Evolutionary conservation across 2,888 invertebrate genomes (phyloP).

Genomic region (Nymphalis urticae): DNA sequence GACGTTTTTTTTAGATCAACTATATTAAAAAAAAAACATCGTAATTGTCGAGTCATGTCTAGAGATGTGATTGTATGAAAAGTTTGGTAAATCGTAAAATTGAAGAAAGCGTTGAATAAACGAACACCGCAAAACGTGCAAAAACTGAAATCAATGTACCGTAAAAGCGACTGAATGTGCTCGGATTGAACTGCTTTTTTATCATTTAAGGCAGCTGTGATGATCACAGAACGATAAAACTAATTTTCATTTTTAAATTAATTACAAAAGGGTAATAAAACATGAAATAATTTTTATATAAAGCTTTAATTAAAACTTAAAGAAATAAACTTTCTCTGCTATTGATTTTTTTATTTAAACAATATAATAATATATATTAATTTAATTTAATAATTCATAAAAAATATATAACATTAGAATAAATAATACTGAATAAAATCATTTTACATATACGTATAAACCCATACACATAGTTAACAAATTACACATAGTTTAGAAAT

Average conservation of each 20-base stretch:
- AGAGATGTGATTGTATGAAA: conserved; percentile 4
- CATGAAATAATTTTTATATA: too few relatives aligned
- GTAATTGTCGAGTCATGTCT: conserved; percentile 26
- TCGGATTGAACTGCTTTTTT: conserved; percentile 19
- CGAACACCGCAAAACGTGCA: conserved; percentile 28
- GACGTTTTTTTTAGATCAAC: too few relatives aligned
- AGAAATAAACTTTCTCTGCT: too few relatives aligned
- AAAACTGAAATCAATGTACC: conserved; percentile 42
- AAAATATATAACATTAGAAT: too few relatives aligned
- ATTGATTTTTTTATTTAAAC: too few relatives aligned
- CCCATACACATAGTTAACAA: too few relatives aligned
- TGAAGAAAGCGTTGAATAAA: conserved; percentile 31
- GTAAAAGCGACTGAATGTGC: conserved; percentile 42
- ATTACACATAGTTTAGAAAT: too few relatives aligned
- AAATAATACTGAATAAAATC: too few relatives aligned
- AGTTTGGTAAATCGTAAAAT: conserved; percentile 18
- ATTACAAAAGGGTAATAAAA: background rate
- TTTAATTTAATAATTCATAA: too few relatives aligned
- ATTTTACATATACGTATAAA: too few relatives aligned
- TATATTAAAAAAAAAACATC: background rate
- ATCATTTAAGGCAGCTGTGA: background rate
- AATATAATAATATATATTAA: too few relatives aligned
- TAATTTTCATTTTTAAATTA: background rate
- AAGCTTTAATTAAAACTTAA: too few relatives aligned
- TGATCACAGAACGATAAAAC: background rate